Evolutionary conservation across 2,113 vertebrate species (phyloP).

Genomic region (human): GRCh38 chrX:136351501-136352000

Average conservation of each 20-base stretch:
- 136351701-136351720: background rate
- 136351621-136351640: slow-evolving; percentile 28
- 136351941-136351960: background rate
- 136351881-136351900: background rate
- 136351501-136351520: slow-evolving; percentile 65
- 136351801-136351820: slow-evolving; percentile 25
- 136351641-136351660: slow-evolving; percentile 36
- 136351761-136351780: slow-evolving; percentile 44
- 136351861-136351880: slow-evolving; percentile 2
- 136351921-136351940: slow-evolving; percentile 21
- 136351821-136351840: slow-evolving; percentile 37
- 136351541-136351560: slow-evolving; percentile 76
- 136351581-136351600: background rate
- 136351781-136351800: slow-evolving; percentile 60
- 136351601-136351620: background rate
- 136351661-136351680: slow-evolving; percentile 36
- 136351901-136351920: slow-evolving; percentile 19
- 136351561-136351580: slow-evolving; percentile 44
- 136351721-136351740: background rate
- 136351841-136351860: slow-evolving; percentile 23
- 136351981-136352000: background rate
- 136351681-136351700: slow-evolving; percentile 30
- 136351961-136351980: slow-evolving; percentile 3
- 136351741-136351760: slow-evolving; percentile 4
- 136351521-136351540: slow-evolving; percentile 73